Evolutionary conservation across 2,888 invertebrate species (phyloP).

Genomic region (Eremobia ochroleuca): DNA sequence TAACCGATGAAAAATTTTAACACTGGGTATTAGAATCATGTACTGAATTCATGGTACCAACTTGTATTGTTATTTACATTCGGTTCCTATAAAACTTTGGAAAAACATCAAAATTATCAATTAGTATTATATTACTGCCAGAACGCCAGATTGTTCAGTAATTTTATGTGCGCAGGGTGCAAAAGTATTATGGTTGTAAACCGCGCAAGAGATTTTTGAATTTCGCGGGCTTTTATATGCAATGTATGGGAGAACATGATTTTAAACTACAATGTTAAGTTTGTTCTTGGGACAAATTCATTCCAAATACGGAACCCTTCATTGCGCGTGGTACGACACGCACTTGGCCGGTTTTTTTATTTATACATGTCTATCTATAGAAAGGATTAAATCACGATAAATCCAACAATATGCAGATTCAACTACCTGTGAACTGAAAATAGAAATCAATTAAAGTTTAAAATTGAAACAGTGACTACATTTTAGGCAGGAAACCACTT

Average conservation of each 20-base stretch:
- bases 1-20: too few relatives aligned
- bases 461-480: slow-evolving; percentile 42
- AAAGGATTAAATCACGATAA: not conserved
- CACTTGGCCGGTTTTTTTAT: not conserved
- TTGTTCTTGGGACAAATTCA: too few relatives aligned
- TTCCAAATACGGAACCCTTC: too few relatives aligned
- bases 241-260: too few relatives aligned
- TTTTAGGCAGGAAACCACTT: slow-evolving; percentile 42
- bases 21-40: too few relatives aligned
- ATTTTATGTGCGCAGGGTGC: too few relatives aligned
- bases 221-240: not conserved
- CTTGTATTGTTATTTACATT: too few relatives aligned
- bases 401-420: not conserved
- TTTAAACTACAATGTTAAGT: too few relatives aligned
- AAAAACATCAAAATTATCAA: too few relatives aligned
- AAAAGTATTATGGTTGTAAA: not conserved
- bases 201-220: too few relatives aligned
- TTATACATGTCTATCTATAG: not conserved
- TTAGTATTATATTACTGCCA: not conserved
- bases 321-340: too few relatives aligned
- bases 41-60: too few relatives aligned
- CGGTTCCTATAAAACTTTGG: not conserved
- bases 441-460: slow-evolving; percentile 42
- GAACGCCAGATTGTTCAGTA: not conserved
- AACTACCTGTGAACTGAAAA: slow-evolving; percentile 33